Base-by-base conservation (phyloP, 2,888 invertebrate species). In the Arge pagana region DNA sequence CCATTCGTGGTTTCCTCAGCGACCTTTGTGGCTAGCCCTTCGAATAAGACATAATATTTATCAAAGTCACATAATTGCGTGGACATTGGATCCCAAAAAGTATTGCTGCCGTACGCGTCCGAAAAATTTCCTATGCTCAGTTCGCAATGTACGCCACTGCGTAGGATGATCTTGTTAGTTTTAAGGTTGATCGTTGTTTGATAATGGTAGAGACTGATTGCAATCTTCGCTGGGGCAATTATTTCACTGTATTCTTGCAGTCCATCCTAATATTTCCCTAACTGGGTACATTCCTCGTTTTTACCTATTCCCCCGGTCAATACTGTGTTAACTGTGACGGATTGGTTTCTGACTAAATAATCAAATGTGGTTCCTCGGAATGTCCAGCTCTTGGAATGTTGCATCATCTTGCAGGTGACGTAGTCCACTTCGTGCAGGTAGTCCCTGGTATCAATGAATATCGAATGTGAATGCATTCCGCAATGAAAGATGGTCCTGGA, bases 381-480 rank as follows among this genome's bases (percentile, higher is more conserved):
- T n/a, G n/a, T n/a, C n/a, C n/a, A n/a, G n/a, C n/a, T n/a, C n/a
- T n/a, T n/a, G n/a, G n/a, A n/a, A n/a, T n/a, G n/a, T n/a, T n/a
- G n/a, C n/a, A n/a, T n/a, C n/a, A n/a, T n/a, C n/a, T n/a, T n/a
- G n/a, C n/a, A n/a, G n/a, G n/a, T n/a, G n/a, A n/a, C n/a, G n/a
- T n/a, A n/a, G n/a, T n/a, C n/a, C n/a, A n/a, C n/a, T n/a, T n/a
- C n/a, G n/a, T n/a, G n/a, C n/a, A n/a, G n/a, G n/a, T n/a, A n/a
- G n/a, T n/a, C n/a, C n/a, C n/a, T n/a, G n/a, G n/a, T n/a, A n/a
- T n/a, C n/a, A n/a, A n/a, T n/a, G n/a, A n/a, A n/a, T n/a, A n/a
- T n/a, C n/a, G n/a, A n/a, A 11, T 62, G 58, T 0, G 56, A 58
- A 33, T 48, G 42, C 55, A 55, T 53, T 0, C 57, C 54, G 33